These are phyloP conservation scores for Teleopsis dalmanni DNA, from an alignment of 1,140 invertebrate genomes.

Conservation along the genomic window DNA sequence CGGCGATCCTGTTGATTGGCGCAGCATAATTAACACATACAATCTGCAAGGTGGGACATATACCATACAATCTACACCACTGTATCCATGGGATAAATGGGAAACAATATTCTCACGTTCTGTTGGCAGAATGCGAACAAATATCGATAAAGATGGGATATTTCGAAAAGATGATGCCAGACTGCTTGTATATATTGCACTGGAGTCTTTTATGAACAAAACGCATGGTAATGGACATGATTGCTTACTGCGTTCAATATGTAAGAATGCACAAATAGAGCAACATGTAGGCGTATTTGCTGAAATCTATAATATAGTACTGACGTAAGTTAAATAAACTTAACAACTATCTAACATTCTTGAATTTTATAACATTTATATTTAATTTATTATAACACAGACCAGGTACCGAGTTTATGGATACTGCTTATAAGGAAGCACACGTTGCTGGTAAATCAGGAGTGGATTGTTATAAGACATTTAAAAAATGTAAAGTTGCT, in stretches of 20 bases:
- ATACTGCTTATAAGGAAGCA: constrained; percentile 28
- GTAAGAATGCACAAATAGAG: constrained; percentile 15
- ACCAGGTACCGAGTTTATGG: constrained; percentile 30
- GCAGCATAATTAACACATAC: constrained; percentile 31
- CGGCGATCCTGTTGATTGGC: constrained; percentile 29
- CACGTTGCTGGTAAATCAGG: constrained; percentile 24
- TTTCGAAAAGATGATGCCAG: constrained; percentile 10
- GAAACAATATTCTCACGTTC: constrained; percentile 27
- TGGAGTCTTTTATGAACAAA: constrained; percentile 8
- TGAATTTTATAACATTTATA: not conserved
- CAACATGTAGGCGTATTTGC: constrained; percentile 7
- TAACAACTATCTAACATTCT: not conserved
- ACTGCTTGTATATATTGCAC: constrained; percentile 1
- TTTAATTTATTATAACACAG: constrained; percentile 13
- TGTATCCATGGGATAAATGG: constrained; percentile 40
- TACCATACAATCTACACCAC: constrained; percentile 24
- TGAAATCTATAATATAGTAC: constrained; percentile 9
- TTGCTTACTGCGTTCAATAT: constrained; percentile 11
- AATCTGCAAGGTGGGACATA: constrained; percentile 34
- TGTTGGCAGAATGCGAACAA: not conserved
- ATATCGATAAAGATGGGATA: not conserved
- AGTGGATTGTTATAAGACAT: constrained; percentile 25
- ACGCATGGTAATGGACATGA: not conserved
- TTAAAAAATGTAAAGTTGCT: constrained; percentile 23
- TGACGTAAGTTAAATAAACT: constrained; percentile 8